These are phyloP conservation scores for Thumatha senex DNA, from an alignment of 2,888 invertebrate species.

Conservation along the genomic window DNA sequence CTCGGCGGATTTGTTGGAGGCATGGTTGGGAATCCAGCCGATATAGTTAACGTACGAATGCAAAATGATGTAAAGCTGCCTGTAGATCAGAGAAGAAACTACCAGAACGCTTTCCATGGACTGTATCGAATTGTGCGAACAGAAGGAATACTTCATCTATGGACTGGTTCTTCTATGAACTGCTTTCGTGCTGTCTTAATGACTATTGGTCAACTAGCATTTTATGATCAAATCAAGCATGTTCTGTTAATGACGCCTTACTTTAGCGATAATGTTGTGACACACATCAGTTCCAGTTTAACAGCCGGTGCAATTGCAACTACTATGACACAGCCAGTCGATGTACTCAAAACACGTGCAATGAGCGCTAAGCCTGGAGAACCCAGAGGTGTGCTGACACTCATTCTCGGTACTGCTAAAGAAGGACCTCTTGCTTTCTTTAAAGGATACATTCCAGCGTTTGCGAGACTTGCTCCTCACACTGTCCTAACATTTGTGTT, in stretches of 20 bases:
- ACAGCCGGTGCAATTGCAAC: slow-evolving; percentile 95
- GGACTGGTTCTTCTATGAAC: slow-evolving; percentile 96
- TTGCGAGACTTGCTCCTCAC: slow-evolving; percentile 97
- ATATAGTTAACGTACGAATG: slow-evolving; percentile 99
- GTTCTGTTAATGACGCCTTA: slow-evolving; percentile 86
- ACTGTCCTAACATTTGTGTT: slow-evolving; percentile 98
- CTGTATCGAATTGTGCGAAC: slow-evolving; percentile 89
- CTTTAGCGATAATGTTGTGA: slow-evolving; percentile 92
- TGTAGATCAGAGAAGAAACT: slow-evolving; percentile 93
- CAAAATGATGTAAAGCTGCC: slow-evolving; percentile 99
- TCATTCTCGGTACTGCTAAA: slow-evolving; percentile 92
- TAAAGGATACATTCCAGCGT: slow-evolving; percentile 98
- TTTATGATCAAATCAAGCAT: slow-evolving; percentile 94
- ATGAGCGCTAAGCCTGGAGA: slow-evolving; percentile 99
- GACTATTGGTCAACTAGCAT: slow-evolving; percentile 98
- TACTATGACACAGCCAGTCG: slow-evolving; percentile 97
- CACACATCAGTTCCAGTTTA: slow-evolving; percentile 95
- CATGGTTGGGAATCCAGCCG: slow-evolving; percentile 97
- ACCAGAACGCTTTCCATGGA: slow-evolving; percentile 98
- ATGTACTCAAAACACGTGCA: slow-evolving; percentile 97
- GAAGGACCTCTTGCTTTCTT: slow-evolving; percentile 97
- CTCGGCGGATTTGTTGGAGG: slow-evolving; percentile 95
- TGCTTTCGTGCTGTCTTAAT: slow-evolving; percentile 95
- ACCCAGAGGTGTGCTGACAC: slow-evolving; percentile 88
- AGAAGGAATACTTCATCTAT: slow-evolving; percentile 92